A percentile compares a stretch with the other conserved stretches of the same genome.
These are phyloP conservation scores for Mixornis gularis DNA, from an alignment of 2,113 vertebrate genomes.

Conservation along the genomic window DNA sequence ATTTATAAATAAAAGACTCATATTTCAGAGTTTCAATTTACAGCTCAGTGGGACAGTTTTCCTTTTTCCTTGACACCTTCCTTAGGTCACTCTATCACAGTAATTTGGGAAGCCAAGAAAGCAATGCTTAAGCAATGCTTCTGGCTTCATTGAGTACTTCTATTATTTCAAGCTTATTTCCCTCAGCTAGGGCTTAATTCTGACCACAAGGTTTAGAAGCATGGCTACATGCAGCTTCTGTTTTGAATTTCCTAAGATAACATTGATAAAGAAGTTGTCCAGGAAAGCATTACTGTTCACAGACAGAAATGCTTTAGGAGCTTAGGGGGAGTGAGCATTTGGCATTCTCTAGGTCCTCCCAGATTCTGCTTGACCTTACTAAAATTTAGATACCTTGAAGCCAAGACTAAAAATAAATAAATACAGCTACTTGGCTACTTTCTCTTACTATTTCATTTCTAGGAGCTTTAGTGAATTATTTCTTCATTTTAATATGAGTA, in stretches of 20 bases:
- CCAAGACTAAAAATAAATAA: slow-evolving; percentile 6
- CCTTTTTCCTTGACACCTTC: background rate
- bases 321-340: background rate
- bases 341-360: background rate
- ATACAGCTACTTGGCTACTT: background rate
- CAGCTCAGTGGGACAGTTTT: background rate
- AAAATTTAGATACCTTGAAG: background rate
- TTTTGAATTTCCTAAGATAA: slow-evolving; percentile 3
- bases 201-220: background rate
- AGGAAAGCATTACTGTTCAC: background rate
- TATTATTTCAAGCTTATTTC: background rate
- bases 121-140: background rate
- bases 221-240: background rate
- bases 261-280: background rate
- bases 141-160: background rate
- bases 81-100: background rate
- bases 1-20: background rate
- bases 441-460: background rate
- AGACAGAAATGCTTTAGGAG: background rate
- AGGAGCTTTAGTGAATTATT: background rate
- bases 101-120: background rate
- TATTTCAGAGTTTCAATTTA: background rate
- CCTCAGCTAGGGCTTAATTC: background rate
- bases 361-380: background rate
- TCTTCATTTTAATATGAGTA: background rate